Conservation (phyloP, 2,888 invertebrate species). For the Acrobasis repandana region DNA sequence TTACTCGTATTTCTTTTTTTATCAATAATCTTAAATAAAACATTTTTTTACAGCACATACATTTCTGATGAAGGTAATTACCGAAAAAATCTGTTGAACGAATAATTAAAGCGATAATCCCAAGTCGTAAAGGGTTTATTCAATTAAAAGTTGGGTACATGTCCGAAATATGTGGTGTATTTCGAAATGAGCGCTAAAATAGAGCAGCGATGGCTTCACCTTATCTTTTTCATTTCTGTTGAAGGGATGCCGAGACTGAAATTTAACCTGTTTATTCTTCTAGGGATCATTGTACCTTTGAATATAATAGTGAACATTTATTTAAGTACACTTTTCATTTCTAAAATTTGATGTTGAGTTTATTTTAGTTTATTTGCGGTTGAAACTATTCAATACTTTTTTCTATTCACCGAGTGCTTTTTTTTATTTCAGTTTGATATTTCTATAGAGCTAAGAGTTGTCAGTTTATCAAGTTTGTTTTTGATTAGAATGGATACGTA, state of each 20-base stretch:
- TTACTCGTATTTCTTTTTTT: too few species aligned
- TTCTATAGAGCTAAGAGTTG: too few species aligned
- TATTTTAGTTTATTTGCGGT: too few species aligned
- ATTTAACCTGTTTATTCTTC: neutral
- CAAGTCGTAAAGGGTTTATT: slow-evolving; percentile 35
- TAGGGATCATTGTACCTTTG: neutral
- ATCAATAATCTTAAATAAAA: neutral
- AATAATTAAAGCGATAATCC: slow-evolving; percentile 18
- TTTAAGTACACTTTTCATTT: too few species aligned
- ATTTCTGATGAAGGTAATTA: neutral
- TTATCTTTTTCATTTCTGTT: slow-evolving; percentile 3
- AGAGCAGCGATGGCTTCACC: neutral
- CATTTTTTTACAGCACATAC: neutral
- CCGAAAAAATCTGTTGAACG: slow-evolving; percentile 4
- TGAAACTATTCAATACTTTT: too few species aligned
- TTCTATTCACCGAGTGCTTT: too few species aligned
- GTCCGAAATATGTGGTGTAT: slow-evolving; percentile 30
- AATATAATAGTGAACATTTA: neutral
- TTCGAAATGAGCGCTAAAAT: slow-evolving; percentile 9
- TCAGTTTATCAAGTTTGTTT: too few species aligned
- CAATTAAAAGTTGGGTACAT: slow-evolving; percentile 33
- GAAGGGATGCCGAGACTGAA: neutral
- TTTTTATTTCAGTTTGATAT: too few species aligned
- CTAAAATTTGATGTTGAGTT: too few species aligned
- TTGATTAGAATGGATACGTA: too few species aligned